phyloP scores from a whole-genome alignment of 2,797 vertebrate genomes.

The Coregonus sp. region DNA sequence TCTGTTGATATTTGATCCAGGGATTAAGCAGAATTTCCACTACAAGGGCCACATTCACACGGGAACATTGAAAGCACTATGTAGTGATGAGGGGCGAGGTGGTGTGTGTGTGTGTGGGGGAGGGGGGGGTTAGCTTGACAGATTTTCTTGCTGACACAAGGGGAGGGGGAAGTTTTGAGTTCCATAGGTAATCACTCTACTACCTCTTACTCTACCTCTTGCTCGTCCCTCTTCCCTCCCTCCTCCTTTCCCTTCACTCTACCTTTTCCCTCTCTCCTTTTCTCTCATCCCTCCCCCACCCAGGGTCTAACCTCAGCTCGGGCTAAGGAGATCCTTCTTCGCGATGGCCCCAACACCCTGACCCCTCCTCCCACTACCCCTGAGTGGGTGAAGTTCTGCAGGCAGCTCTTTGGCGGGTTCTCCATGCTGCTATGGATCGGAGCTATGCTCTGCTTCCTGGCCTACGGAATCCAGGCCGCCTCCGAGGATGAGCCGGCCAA shows the following conservation, averaged over 20 bases:
- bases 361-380: conserved; percentile 95
- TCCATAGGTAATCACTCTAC: neutral
- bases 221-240: neutral
- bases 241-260: neutral
- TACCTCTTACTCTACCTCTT: neutral
- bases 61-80: conserved; percentile 33
- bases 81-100: neutral
- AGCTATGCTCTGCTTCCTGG: conserved; percentile 90
- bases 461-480: conserved; percentile 84
- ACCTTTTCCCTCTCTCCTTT: neutral
- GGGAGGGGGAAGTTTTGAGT: neutral
- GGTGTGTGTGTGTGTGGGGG: neutral
- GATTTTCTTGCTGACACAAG: neutral
- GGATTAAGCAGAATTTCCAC: conserved; percentile 42
- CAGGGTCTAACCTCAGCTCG: conserved; percentile 85
- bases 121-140: neutral
- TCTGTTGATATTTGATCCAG: conserved; percentile 57
- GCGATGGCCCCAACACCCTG: conserved; percentile 91
- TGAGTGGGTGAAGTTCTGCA: conserved; percentile 97
- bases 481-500: conserved; percentile 82
- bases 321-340: conserved; percentile 88
- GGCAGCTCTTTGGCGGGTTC: conserved; percentile 95
- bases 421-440: conserved; percentile 96
- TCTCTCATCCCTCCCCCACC: neutral
- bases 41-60: conserved; percentile 62